Percentiles rank a stretch among this genome's conserved stretches.
phyloP scores from a whole-genome alignment of 2,797 vertebrate genomes.

The Eutrigla gurnardus region DNA sequence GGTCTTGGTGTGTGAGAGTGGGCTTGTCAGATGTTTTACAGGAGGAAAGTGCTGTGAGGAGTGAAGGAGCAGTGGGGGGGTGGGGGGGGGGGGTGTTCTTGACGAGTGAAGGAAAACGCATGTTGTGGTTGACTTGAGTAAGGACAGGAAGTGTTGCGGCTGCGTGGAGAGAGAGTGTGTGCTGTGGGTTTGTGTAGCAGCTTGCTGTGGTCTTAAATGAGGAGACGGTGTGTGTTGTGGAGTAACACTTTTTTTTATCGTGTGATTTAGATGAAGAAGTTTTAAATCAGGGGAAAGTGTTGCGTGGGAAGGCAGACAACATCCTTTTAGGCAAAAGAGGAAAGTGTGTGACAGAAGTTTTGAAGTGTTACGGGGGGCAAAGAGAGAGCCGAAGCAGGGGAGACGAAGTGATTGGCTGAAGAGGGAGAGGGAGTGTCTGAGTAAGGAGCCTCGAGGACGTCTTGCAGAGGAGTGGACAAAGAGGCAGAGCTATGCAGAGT shows the following conservation, averaged over 20 bases:
- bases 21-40: conserved; percentile 10
- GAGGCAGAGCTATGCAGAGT: conserved; percentile 27
- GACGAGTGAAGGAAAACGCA: conserved; percentile 32
- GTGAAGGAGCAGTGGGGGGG: not conserved
- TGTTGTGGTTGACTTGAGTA: conserved; percentile 31
- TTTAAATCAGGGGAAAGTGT: conserved; percentile 16
- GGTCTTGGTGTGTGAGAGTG: conserved; percentile 6
- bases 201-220: conserved; percentile 50
- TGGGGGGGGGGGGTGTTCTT: not conserved
- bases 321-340: not conserved
- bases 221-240: conserved; percentile 30
- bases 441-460: conserved; percentile 59
- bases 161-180: conserved; percentile 47
- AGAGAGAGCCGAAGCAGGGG: conserved; percentile 28
- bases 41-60: conserved; percentile 7
- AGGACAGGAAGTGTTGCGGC: conserved; percentile 58
- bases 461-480: conserved; percentile 62
- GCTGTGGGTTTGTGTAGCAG: conserved; percentile 51
- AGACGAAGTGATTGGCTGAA: conserved; percentile 65
- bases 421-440: conserved; percentile 58
- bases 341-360: conserved; percentile 31
- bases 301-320: too few species aligned
- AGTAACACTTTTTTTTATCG: not conserved
- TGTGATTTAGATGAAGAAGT: conserved; percentile 4
- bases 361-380: conserved; percentile 6